These are phyloP conservation scores for Anguilla marmorata DNA, from an alignment of 2,797 vertebrate species.

Conservation along the genomic window DNA sequence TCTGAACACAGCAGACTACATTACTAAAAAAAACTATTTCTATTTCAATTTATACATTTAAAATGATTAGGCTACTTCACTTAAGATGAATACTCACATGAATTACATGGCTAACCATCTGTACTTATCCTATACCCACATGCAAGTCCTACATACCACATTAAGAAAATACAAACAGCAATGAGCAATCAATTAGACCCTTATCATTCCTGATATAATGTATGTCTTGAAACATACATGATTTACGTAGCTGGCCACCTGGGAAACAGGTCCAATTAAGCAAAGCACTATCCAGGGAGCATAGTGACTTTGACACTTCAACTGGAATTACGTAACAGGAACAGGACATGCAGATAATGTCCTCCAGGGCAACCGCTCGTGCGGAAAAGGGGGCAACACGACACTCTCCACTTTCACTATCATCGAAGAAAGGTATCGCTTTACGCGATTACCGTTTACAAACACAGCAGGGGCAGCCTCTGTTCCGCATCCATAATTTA, in stretches of 20 bases:
- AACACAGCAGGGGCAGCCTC: not conserved
- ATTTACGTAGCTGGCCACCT: not conserved
- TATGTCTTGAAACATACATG: not conserved
- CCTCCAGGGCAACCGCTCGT: not conserved
- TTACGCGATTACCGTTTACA: conserved; percentile 4
- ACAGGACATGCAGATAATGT: not conserved
- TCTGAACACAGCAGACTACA: not conserved
- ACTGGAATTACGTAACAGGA: conserved; percentile 9
- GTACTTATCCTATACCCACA: not conserved
- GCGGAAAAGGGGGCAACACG: not conserved
- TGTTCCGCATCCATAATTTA: not conserved
- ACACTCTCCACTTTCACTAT: conserved; percentile 16
- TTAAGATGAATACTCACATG: not conserved
- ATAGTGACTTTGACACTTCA: not conserved
- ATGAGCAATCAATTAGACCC: not conserved
- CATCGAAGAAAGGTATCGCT: not conserved
- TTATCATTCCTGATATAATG: not conserved
- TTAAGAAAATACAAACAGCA: not conserved
- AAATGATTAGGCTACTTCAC: not conserved
- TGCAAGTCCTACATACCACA: not conserved
- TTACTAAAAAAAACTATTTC: not conserved
- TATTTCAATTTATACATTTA: not conserved
- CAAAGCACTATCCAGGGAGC: not conserved
- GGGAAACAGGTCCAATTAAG: not conserved
- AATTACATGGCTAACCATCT: not conserved